phyloP scores from a whole-genome alignment of 2,113 vertebrate species.

The Gambusia affinis region DNA sequence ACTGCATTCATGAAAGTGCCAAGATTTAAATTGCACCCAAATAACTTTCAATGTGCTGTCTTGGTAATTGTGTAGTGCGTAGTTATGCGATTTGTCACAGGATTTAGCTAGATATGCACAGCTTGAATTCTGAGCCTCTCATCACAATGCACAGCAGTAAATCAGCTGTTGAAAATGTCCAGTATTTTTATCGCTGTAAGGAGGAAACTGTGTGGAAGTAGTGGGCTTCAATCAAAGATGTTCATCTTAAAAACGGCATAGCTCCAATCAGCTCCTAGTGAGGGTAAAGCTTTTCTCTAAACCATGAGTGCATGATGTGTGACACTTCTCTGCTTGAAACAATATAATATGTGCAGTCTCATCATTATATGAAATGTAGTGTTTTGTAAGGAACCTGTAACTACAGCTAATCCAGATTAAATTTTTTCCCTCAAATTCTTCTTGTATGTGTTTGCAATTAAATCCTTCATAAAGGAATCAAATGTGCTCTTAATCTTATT shows the following conservation, averaged over 20 bases:
- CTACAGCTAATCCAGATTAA: too few relatives aligned
- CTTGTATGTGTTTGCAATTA: too few relatives aligned
- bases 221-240: conserved; percentile 21
- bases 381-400: too few relatives aligned
- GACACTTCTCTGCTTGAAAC: not conserved
- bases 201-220: not conserved
- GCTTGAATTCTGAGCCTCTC: conserved; percentile 46
- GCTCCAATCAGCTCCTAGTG: conserved; percentile 1
- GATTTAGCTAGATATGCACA: conserved; percentile 30
- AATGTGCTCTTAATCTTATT: too few relatives aligned
- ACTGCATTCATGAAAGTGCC: conserved; percentile 32
- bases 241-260: not conserved
- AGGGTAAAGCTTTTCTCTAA: not conserved
- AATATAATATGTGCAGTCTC: too few relatives aligned
- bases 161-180: conserved; percentile 40
- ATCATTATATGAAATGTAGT: too few relatives aligned
- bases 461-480: too few relatives aligned
- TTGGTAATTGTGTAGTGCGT: conserved; percentile 19
- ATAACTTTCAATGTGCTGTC: conserved; percentile 17
- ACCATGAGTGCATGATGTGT: not conserved
- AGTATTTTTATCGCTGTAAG: conserved; percentile 30
- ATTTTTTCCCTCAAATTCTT: too few relatives aligned
- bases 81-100: conserved; percentile 16
- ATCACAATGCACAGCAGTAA: conserved; percentile 53
- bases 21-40: conserved; percentile 15